A percentile compares a stretch with the other conserved stretches of the same genome.
These are phyloP conservation scores for Zaprionus ghesquierei DNA, from an alignment of 1,140 invertebrate species.

Conservation along the genomic window DNA sequence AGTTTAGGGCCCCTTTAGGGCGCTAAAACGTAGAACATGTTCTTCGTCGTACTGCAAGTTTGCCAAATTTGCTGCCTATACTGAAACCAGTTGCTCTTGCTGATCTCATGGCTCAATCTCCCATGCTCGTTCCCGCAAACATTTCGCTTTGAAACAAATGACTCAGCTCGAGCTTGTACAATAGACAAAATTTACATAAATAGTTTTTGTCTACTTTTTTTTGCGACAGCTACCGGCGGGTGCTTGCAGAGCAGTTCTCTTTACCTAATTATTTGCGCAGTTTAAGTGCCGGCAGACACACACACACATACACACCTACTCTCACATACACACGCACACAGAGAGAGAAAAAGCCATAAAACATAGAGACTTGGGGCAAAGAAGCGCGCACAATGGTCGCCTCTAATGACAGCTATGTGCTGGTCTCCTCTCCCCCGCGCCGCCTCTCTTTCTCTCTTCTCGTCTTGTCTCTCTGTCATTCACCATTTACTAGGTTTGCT, in stretches of 20 bases:
- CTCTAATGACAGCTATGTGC: constrained; percentile 44
- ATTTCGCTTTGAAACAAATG: constrained; percentile 45
- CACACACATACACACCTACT: background rate
- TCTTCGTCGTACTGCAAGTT: constrained; percentile 1
- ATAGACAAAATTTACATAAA: constrained; percentile 60
- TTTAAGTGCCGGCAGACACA: constrained; percentile 57
- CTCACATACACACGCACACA: background rate
- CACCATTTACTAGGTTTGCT: constrained; percentile 36
- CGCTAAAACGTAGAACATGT: background rate
- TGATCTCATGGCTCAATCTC: constrained; percentile 51
- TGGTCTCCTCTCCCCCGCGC: background rate
- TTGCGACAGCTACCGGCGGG: constrained; percentile 27
- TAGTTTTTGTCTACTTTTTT: constrained; percentile 13
- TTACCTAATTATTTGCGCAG: constrained; percentile 76
- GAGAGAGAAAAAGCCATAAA: constrained; percentile 10
- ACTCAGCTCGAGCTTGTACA: constrained; percentile 53
- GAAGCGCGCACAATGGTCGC: constrained; percentile 41
- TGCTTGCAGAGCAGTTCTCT: constrained; percentile 24
- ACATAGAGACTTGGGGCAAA: constrained; percentile 21
- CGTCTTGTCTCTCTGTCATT: background rate
- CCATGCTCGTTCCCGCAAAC: constrained; percentile 30
- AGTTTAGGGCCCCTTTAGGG: background rate
- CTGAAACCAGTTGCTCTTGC: constrained; percentile 46
- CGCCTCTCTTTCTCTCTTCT: background rate
- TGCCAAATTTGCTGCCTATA: constrained; percentile 22